Evolutionary conservation across 2,797 vertebrate genomes (phyloP), one percentile per base, ranked within the genome.

Genomic region (Xenentodon cancila): DNA sequence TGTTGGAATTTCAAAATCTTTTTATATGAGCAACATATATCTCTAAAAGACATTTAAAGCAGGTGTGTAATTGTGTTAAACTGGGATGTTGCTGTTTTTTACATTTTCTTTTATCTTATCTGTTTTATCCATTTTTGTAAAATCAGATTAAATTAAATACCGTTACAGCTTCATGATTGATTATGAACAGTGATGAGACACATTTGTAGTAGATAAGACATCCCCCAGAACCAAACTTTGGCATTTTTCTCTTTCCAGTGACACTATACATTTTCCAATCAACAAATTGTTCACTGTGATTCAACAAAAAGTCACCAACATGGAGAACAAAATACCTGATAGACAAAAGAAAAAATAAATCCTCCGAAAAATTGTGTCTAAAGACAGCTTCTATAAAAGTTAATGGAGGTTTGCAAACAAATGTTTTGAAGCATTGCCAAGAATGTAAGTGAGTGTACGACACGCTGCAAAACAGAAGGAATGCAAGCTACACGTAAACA

Each of bases 401-500:
- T 40, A 27, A 20, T 18, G 13, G 1, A 30, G 69, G 34, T 45
- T 61, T 53, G 9, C 7, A 18, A 9, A 16, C 1, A 5, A 16
- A 25, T 15, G 8, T 9, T 20, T 71, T 73, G 18, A 30, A 19
- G 45, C 32, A 5, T 5, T 34, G 21, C 11, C 44, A 57, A 60
- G 48, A 12, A 54, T 6, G 15, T 48, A 62, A 52, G n/a, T n/a
- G 17, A 27, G 9, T 46, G 20, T 63, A 48, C 18, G 44, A 49
- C 43, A 49, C 2, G 3, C 51, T 51, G 53, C 63, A 27, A 70
- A 79, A 68, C 68, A 56, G 64, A 61, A 71, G 58, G 75, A 82
- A 86, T 77, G 75, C 67, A 47, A 81, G 18, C 61, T 54, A 9
- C 21, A 40, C 22, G 20, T 64, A 82, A 76, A 72, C 72, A 15